Base-by-base conservation (phyloP, 1,140 invertebrate genomes). In the Heliothis virescens region DNA sequence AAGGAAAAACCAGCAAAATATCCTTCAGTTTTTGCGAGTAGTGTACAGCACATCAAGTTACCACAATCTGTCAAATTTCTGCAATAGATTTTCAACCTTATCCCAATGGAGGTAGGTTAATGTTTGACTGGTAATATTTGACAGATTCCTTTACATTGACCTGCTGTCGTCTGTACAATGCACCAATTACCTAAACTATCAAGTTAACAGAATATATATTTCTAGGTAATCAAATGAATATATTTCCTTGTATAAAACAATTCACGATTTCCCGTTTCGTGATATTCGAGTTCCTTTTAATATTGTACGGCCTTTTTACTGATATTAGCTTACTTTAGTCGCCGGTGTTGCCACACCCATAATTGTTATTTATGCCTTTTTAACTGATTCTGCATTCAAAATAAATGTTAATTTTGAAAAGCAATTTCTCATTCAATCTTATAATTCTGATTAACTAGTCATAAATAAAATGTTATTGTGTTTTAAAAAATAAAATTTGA, bases 321-420 rank as follows among this genome's bases (percentile, higher is more conserved):
- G 63, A 16, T 41, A 48, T 12, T 41, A 18, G 52, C 18, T 29
- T 71, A 52, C 52, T 53, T 71, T 12, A 52, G 13, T 53, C 15
- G 16, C 18, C 47, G 29, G 67, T 52, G 48, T 53, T 71, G 47
- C 47, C 67, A 29, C 67, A 71, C 47, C 67, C 53, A 7, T 53
- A 26, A 29, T 52, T 53, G 48, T 71, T 71, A 53, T 71, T 71
- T 71, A 71, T 71, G 52, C 29, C 48, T 50, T 52, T 69, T 71
- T 71, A 71, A 71, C 67, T 53, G 21, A 21, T 71, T 71, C 18
- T 52, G 34, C 18, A 71, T 52, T 52, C 52, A 71, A 71, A 71
- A 29, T 71, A 5, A 52, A 48, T 16, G 48, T 71, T 71, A 29
- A 11, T 52, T 29, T 53, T 15, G 52, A 71, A 71, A 71, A 29